These are phyloP conservation scores for Drosophila bocki DNA, from an alignment of 1,140 invertebrate species.

Conservation along the genomic window DNA sequence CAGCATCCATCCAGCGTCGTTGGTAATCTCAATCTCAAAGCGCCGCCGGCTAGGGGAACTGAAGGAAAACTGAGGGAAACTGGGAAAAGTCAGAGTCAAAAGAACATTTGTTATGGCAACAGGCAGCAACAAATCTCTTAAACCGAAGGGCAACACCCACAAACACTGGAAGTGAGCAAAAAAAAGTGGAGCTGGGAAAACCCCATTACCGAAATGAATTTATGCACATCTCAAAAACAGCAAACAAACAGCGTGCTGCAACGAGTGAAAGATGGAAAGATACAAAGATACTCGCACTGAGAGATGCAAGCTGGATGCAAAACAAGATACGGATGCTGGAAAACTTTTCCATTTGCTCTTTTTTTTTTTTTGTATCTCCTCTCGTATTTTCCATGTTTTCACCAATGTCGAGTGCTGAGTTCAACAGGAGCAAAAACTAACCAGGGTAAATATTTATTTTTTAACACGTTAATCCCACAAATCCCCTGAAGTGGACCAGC, in stretches of 20 bases:
- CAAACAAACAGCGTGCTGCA: conserved; percentile 63
- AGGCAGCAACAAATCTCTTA: conserved; percentile 68
- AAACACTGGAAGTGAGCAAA: conserved; percentile 33
- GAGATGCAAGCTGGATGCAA: conserved; percentile 34
- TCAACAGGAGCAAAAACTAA: conserved; percentile 76
- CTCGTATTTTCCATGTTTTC: conserved; percentile 56
- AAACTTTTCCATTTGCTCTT: conserved; percentile 52
- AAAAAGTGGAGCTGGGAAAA: conserved; percentile 60
- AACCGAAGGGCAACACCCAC: conserved; percentile 57
- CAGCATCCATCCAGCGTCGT: conserved; percentile 35
- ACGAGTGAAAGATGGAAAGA: conserved; percentile 14
- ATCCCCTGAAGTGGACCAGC: conserved; percentile 72
- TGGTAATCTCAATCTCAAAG: conserved; percentile 40
- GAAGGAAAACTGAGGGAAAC: conserved; percentile 6
- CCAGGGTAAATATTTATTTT: conserved; percentile 82
- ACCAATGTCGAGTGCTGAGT: conserved; percentile 63
- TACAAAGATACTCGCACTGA: conserved; percentile 20
- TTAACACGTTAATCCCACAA: conserved; percentile 83
- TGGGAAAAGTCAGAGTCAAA: conserved; percentile 38
- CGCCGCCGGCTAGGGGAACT: conserved; percentile 35
- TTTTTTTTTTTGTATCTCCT: background rate
- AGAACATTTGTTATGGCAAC: conserved; percentile 64
- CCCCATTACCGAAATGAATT: conserved; percentile 80
- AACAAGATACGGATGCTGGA: conserved; percentile 53
- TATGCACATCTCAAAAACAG: conserved; percentile 78